phyloP scores from a whole-genome alignment of 2,888 invertebrate species.

The Sarcophaga caerulescens region DNA sequence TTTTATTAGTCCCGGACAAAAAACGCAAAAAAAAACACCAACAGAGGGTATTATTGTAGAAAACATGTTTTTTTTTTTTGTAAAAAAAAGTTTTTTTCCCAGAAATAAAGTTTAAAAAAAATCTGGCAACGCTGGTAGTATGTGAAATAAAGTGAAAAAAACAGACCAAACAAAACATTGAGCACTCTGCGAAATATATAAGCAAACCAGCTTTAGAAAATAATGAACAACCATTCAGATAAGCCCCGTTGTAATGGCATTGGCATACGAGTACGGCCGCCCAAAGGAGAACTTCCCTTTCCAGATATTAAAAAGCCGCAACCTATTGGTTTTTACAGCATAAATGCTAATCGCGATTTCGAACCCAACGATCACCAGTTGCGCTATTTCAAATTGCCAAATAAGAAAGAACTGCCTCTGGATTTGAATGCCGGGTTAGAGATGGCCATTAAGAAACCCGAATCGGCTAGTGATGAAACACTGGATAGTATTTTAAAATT shows the following conservation, averaged over 20 bases:
- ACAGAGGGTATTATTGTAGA: too few relatives aligned
- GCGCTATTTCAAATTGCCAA: constrained; percentile 81
- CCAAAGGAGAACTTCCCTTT: constrained; percentile 72
- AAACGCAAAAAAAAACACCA: too few relatives aligned
- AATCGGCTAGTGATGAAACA: constrained; percentile 72
- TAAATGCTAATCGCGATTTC: constrained; percentile 81
- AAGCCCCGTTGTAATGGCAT: constrained; percentile 40
- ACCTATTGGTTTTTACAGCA: constrained; percentile 83
- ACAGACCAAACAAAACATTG: too few relatives aligned
- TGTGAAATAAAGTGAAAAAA: too few relatives aligned
- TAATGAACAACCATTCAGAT: constrained; percentile 20
- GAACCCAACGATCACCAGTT: constrained; percentile 80
- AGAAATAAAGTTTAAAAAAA: too few relatives aligned
- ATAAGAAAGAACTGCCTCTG: constrained; percentile 73
- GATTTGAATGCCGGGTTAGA: constrained; percentile 72
- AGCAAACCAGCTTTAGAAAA: background rate
- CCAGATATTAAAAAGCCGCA: constrained; percentile 82
- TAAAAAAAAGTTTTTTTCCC: too few relatives aligned
- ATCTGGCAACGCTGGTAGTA: too few relatives aligned
- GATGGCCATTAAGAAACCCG: constrained; percentile 72
- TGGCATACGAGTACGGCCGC: constrained; percentile 55
- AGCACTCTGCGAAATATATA: too few relatives aligned
- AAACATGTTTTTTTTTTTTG: too few relatives aligned
- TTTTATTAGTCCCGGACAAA: too few relatives aligned
- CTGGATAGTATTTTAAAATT: constrained; percentile 72